Base-by-base conservation (phyloP, 1,140 invertebrate genomes). In the Drosophila willistoni region DNA sequence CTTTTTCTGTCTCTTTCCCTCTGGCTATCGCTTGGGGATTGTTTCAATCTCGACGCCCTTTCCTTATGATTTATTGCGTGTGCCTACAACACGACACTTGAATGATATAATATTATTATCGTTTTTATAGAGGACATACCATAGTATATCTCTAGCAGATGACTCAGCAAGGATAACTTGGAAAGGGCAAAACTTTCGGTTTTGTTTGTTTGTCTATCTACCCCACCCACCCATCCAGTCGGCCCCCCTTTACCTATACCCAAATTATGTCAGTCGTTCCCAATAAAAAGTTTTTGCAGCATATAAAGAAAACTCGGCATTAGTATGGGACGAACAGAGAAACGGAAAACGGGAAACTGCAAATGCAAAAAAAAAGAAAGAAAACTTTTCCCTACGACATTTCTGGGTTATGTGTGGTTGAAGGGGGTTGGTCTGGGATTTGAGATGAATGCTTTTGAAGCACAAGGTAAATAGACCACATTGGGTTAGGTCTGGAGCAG, bases 41-140 rank as follows among this genome's bases (percentile, higher is more conserved):
- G 33, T 19, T 36, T 59, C 56, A 36, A 59, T 59, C 17, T 36
- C 33, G 9, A 12, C 33, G 29, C n/a, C 9, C 56, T 17, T 14
- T 36, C 17, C n/a, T n/a, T 10, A 36, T 68, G 69, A 76, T 72
- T 71, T 76, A 76, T 76, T 64, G 64, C 55, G 63, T 66, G 44
- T 65, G 44, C 56, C 59, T 70, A 17, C 9, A n/a, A 54, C 41
- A n/a, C 9, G 69, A 72, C 68, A 68, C 17, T 67, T 68, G 54
- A 76, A 67, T 68, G 69, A 64, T 72, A 64, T 56, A 76, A 68
- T 64, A 42, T 41, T 41, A 14, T 55, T 67, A 71, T 70, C 36
- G 39, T 74, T 65, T 56, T 54, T 25, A 51, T 41, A 22, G 12
- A 13, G 41, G 39, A 51, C 19, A 51, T 12, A 9, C 17, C 17